Evolutionary conservation across 2,797 vertebrate species (phyloP).

Genomic region (Tympanoctomys barrerae): DNA sequence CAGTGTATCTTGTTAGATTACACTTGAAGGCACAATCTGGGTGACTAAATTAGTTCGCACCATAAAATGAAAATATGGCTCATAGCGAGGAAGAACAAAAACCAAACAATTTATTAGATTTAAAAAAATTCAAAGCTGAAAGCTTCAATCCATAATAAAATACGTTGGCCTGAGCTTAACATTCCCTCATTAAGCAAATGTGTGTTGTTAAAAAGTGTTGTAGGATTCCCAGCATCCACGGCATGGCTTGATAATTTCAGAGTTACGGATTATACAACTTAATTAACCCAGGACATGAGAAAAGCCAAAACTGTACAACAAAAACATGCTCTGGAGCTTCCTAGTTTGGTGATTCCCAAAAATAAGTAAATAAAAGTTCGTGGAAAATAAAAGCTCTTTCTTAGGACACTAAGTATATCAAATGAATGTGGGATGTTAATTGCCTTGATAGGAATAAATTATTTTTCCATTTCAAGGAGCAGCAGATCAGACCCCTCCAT

Average conservation of each 20-base stretch:
- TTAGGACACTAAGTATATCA: not conserved
- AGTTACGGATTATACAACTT: slow-evolving; percentile 59
- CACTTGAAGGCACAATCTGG: slow-evolving; percentile 67
- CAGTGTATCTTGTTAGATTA: slow-evolving; percentile 64
- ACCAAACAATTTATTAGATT: not conserved
- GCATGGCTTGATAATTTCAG: slow-evolving; percentile 31
- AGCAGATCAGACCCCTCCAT: no score
- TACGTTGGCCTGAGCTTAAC: not conserved
- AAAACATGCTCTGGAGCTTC: not conserved
- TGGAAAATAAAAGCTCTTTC: slow-evolving; percentile 4
- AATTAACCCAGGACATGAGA: slow-evolving; percentile 53
- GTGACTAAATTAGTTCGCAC: slow-evolving; percentile 57
- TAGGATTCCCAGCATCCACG: slow-evolving; percentile 12
- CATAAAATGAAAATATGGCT: slow-evolving; percentile 65
- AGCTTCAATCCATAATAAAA: slow-evolving; percentile 31
- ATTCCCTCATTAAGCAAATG: slow-evolving; percentile 31
- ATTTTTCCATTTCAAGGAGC: not conserved
- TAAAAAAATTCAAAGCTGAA: not conserved
- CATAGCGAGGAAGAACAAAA: slow-evolving; percentile 4
- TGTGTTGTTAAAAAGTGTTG: not conserved
- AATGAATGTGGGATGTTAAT: not conserved
- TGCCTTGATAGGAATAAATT: not conserved
- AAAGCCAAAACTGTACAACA: not conserved
- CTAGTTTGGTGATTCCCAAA: not conserved
- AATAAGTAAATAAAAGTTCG: slow-evolving; percentile 24